Evolutionary conservation across 2,113 vertebrate genomes (phyloP), one percentile per base, ranked within the genome.

Genomic region (Chloebia gouldiae): DNA sequence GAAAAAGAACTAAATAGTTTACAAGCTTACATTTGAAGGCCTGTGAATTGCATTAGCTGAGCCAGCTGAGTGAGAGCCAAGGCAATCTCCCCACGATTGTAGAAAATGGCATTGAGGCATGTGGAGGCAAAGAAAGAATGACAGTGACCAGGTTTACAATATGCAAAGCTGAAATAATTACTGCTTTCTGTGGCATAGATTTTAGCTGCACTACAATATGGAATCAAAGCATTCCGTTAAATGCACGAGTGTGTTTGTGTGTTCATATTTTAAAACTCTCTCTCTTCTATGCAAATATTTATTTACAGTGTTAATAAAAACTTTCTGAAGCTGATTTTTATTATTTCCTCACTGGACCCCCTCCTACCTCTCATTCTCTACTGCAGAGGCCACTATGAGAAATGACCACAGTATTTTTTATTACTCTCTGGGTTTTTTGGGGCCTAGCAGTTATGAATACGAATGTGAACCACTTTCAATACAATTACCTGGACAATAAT

Each of bases 11-110:
- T 93, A 95, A 95, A 94, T 84, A 95, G 93, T 97, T 96, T 97
- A 95, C 95, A 97, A 95, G 95, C 93, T 95, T 86, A 92, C 95
- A 91, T 95, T 89, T 93, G 96, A 96, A 93, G 95, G 92, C 96
- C 88, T 91, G 81, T 92, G 95, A 94, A 97, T 97, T 95, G 79
- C 94, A 92, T 92, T 86, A 89, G 90, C 70, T 65, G 84, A 97
- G 95, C 97, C 96, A 97, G 92, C 95, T 95, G 96, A 96, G 81
- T 37, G 45, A 93, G 76, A 95, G 96, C 97, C 96, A 97, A 97
- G 91, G 90, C 95, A 95, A 97, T 95, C 94, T 96, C 94, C 86
- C 88, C 91, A 92, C 53, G 31, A 92, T 50, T 95, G 78, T 90
- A 75, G 68, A 81, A 94, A 92, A 87, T 71, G 93, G 95, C 94